Conservation (phyloP, 2,888 invertebrate species). For the Sinhomidia bicolor region DNA sequence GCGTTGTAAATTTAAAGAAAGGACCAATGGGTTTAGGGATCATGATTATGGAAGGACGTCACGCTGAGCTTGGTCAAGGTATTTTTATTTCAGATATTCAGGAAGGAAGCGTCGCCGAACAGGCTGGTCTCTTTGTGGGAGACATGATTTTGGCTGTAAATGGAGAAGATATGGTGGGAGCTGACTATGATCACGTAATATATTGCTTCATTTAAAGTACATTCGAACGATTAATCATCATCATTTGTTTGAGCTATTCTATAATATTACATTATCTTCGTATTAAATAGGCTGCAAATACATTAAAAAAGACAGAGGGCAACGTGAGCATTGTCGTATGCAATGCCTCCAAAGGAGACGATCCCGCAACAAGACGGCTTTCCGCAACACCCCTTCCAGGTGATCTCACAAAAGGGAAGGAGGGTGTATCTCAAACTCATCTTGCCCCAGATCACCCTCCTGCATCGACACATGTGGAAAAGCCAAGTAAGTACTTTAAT, state of each 20-base stretch:
- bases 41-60: slow-evolving; percentile 97
- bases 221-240: neutral
- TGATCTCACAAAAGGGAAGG: slow-evolving; percentile 40
- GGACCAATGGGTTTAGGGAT: slow-evolving; percentile 90
- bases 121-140: slow-evolving; percentile 97
- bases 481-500: slow-evolving; percentile 82
- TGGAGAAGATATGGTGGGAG: slow-evolving; percentile 92
- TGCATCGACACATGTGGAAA: slow-evolving; percentile 81
- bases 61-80: slow-evolving; percentile 94
- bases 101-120: slow-evolving; percentile 93
- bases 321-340: slow-evolving; percentile 91
- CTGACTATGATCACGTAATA: slow-evolving; percentile 91
- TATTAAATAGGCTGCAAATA: slow-evolving; percentile 87
- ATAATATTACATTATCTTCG: slow-evolving; percentile 18
- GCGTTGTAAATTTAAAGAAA: slow-evolving; percentile 92
- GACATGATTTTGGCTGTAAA: slow-evolving; percentile 99
- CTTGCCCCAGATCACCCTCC: slow-evolving; percentile 79
- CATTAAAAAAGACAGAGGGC: slow-evolving; percentile 93
- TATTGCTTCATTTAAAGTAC: neutral
- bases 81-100: slow-evolving; percentile 97
- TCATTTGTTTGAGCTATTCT: neutral
- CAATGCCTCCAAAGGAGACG: slow-evolving; percentile 90
- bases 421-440: slow-evolving; percentile 10
- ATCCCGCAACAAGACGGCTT: slow-evolving; percentile 79
- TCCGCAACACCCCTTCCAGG: slow-evolving; percentile 14